Base-by-base conservation (phyloP, 1,140 invertebrate species). In the Cotesia vestalis region DNA sequence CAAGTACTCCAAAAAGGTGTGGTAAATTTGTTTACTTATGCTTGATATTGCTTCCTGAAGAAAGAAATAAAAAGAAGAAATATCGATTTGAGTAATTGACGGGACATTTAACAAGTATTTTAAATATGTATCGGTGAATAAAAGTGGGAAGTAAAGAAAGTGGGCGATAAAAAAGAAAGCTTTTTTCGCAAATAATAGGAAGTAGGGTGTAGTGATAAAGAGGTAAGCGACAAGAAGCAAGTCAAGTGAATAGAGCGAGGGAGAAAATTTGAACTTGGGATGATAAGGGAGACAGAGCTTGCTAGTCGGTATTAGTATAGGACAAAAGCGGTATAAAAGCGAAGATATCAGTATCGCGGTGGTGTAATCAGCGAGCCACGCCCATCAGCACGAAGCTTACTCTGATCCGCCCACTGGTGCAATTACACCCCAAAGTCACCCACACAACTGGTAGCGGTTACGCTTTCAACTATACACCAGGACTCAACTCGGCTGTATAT, bases 311-410 rank as follows among this genome's bases (percentile, higher is more conserved):
- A 27, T 27, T 27, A 27, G 27, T 27, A 46, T 51, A 68, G 66
- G 72, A 69, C 62, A 63, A 70, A 73, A 73, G 72, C 72, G 59
- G 36, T 59, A 63, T 52, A 55, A 46, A 63, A 55, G 40, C 40
- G 59, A 73, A 70, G 79, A 78, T 81, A 81, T 82, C 77, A 75
- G 80, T 81, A 83, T 82, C 79, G 77, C 77, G 73, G 78, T 75
- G 78, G 77, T 83, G 81, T 84, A 84, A 84, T 84, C 83, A 84
- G 80, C 72, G 80, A 81, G 79, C 83, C 83, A 83, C 83, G 83
- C 83, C 83, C 82, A 82, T 80, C 74, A 66, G 75, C 77, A 78
- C 78, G 78, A 79, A 80, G 75, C 79, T 67, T 76, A 70, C 76
- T 75, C 74, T 59, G 83, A 57, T 75, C 80, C 81, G 82, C 83